These are phyloP conservation scores for Lichenostomus cassidix DNA, from an alignment of 2,113 vertebrate species.

Conservation along the genomic window DNA sequence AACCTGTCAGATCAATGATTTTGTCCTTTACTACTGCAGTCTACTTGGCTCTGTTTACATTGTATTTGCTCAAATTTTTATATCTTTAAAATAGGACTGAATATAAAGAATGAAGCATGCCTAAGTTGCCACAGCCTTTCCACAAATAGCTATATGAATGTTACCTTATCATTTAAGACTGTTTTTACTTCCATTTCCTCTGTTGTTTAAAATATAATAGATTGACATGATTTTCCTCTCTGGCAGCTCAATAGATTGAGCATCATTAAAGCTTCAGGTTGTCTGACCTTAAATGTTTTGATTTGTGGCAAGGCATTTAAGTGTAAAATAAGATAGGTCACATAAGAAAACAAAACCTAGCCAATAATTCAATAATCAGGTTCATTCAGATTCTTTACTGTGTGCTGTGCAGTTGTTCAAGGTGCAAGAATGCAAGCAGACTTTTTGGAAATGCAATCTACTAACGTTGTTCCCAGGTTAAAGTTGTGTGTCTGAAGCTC, in stretches of 20 bases:
- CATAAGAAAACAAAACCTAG: neutral
- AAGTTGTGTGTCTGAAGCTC: neutral
- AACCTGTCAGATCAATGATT: conserved; percentile 25
- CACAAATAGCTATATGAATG: neutral
- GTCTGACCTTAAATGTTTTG: neutral
- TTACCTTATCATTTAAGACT: neutral
- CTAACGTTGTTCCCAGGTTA: neutral
- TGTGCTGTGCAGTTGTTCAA: neutral
- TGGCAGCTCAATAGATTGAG: neutral
- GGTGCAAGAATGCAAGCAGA: neutral
- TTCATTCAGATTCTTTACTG: neutral
- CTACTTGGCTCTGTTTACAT: neutral
- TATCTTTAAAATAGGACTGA: neutral
- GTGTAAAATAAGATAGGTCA: neutral
- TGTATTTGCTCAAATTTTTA: conserved; percentile 10
- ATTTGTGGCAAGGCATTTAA: neutral
- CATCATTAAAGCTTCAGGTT: neutral
- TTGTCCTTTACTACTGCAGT: conserved; percentile 21
- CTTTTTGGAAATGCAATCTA: neutral
- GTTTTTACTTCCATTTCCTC: neutral
- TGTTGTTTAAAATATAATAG: neutral
- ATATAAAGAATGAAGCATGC: neutral
- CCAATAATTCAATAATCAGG: neutral
- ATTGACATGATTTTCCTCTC: neutral
- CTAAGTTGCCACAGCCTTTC: neutral